phyloP scores from a whole-genome alignment of 1,140 invertebrate genomes.

The Gonatopus flavifemur region DNA sequence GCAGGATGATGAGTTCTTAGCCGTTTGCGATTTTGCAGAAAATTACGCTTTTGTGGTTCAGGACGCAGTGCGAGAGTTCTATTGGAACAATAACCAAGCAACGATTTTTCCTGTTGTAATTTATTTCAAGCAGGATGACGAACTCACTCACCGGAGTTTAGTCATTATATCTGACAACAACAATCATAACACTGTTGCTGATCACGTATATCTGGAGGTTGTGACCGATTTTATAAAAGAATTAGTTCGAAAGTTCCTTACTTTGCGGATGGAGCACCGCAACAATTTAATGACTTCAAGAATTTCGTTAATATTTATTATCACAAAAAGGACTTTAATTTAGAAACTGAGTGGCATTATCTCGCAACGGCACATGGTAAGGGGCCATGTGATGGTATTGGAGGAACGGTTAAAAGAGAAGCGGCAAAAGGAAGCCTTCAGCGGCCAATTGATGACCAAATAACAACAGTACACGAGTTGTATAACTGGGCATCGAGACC shows the following conservation, averaged over 20 bases:
- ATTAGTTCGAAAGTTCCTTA: not conserved
- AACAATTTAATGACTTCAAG: slow-evolving; percentile 37
- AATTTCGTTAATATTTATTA: too few species aligned
- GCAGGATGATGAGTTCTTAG: not conserved
- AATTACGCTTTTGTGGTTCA: not conserved
- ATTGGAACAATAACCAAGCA: not conserved
- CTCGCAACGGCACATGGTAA: slow-evolving; percentile 38
- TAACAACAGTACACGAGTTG: not conserved
- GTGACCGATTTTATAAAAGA: not conserved
- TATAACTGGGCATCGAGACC: not conserved
- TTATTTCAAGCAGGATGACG: not conserved
- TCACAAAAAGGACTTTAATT: slow-evolving; percentile 28
- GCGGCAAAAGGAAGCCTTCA: slow-evolving; percentile 16
- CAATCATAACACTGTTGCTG: not conserved
- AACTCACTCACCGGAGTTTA: not conserved
- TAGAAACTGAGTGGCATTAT: slow-evolving; percentile 37
- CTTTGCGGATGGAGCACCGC: slow-evolving; percentile 22
- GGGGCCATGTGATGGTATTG: too few species aligned
- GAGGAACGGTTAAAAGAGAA: too few species aligned
- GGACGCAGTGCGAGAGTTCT: not conserved
- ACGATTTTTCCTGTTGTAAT: not conserved
- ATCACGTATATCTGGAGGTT: not conserved
- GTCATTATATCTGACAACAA: not conserved
- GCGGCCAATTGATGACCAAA: too few species aligned
- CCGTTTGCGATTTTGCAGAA: not conserved